Evolutionary conservation across 1,140 invertebrate species (phyloP).

Genomic region (Drosophila guanche): DNA sequence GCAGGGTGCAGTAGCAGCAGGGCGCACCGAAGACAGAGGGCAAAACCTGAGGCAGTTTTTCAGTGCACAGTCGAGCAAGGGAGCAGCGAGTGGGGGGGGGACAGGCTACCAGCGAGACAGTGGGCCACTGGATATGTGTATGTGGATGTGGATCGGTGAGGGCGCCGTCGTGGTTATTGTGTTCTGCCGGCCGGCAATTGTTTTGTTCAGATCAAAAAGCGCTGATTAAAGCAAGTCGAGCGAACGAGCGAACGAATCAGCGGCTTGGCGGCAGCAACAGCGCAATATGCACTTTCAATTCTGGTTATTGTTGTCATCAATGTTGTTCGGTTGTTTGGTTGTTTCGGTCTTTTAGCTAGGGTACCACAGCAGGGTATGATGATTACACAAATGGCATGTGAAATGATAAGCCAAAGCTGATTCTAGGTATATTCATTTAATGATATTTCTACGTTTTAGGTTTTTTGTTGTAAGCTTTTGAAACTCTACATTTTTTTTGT

Average conservation of each 20-base stretch:
- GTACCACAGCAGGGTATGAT: neutral
- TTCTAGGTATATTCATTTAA: neutral
- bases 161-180: constrained; percentile 24
- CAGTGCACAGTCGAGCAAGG: too few relatives aligned
- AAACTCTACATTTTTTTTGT: too few relatives aligned
- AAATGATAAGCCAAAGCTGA: too few relatives aligned
- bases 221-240: constrained; percentile 71
- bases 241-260: neutral
- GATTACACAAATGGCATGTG: too few relatives aligned
- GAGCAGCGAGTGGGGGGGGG: too few relatives aligned
- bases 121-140: too few relatives aligned
- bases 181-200: constrained; percentile 67
- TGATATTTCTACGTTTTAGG: neutral
- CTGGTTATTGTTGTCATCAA: constrained; percentile 65
- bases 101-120: too few relatives aligned
- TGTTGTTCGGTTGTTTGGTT: constrained; percentile 22
- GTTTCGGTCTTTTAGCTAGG: neutral
- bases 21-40: neutral
- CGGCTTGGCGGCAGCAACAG: constrained; percentile 17
- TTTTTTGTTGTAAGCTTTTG: neutral
- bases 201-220: constrained; percentile 68
- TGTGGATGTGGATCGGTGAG: constrained; percentile 1
- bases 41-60: too few relatives aligned
- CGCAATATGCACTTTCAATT: constrained; percentile 60
- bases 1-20: neutral